Evolutionary conservation across 2,113 vertebrate species (phyloP).

Genomic region (Pontoporia blainvillei): DNA sequence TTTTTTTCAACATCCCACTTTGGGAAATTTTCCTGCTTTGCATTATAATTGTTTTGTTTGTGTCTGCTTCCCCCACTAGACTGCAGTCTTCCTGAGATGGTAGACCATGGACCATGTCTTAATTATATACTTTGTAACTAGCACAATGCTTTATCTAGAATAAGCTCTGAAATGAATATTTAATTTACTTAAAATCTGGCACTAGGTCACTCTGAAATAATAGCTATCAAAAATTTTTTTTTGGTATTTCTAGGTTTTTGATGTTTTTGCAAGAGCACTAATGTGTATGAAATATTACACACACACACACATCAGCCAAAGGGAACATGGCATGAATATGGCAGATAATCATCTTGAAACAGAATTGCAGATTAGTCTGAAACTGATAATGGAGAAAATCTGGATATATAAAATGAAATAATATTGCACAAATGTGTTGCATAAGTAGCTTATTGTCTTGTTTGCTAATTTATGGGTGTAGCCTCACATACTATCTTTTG

Average conservation of each 20-base stretch:
- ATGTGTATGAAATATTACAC: neutral
- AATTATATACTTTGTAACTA: neutral
- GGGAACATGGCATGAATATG: neutral
- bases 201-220: neutral
- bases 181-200: constrained; percentile 26
- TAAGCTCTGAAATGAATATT: neutral
- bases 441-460: constrained; percentile 33
- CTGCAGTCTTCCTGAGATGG: neutral
- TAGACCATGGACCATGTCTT: neutral
- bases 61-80: neutral
- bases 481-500: constrained; percentile 30
- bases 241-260: neutral
- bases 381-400: constrained; percentile 57
- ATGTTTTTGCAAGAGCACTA: neutral
- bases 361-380: constrained; percentile 17
- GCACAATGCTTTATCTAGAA: neutral
- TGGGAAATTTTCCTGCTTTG: neutral
- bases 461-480: constrained; percentile 49
- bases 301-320: neutral
- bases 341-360: neutral
- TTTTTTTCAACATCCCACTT: neutral
- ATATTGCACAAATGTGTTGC: constrained; percentile 53
- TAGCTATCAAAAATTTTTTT: neutral
- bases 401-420: constrained; percentile 58
- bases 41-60: constrained; percentile 7